These are phyloP conservation scores for Uloborus plumipes DNA, from an alignment of 2,888 invertebrate genomes.

Conservation along the genomic window DNA sequence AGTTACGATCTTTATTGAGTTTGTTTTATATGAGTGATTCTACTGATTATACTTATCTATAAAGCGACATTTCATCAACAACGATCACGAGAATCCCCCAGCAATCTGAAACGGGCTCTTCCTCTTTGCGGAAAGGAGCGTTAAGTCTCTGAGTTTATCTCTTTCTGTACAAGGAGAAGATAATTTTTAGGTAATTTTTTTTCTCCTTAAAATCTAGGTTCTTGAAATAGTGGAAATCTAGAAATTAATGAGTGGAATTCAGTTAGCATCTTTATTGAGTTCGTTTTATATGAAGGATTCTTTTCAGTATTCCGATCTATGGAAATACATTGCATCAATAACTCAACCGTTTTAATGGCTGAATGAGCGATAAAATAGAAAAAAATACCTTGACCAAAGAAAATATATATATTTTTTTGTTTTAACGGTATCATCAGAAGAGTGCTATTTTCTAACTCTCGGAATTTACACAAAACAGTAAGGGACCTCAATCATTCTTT, in stretches of 20 bases:
- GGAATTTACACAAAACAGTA: too few species aligned
- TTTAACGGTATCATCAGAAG: too few species aligned
- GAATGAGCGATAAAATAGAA: too few species aligned
- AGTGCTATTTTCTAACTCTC: too few species aligned
- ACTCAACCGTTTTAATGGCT: too few species aligned
- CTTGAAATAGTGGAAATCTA: neutral
- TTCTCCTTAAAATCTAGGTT: neutral
- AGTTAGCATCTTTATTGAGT: neutral
- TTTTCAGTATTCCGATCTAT: too few species aligned
- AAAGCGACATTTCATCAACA: too few species aligned
- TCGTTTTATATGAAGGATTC: neutral
- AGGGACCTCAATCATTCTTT: neutral
- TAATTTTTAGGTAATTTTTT: neutral
- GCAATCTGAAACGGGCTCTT: slow-evolving; percentile 17
- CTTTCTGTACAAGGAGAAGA: neutral
- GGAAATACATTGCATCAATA: too few species aligned
- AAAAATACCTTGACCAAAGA: too few species aligned
- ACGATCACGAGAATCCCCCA: slow-evolving; percentile 39
- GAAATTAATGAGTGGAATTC: neutral
- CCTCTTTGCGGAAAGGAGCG: neutral
- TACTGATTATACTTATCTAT: too few species aligned
- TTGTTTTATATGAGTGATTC: neutral
- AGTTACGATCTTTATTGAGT: neutral
- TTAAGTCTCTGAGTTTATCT: neutral
- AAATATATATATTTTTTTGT: too few species aligned